These are phyloP conservation scores for Holcopasites calliopsidis DNA, from an alignment of 1,140 invertebrate genomes.

Conservation along the genomic window DNA sequence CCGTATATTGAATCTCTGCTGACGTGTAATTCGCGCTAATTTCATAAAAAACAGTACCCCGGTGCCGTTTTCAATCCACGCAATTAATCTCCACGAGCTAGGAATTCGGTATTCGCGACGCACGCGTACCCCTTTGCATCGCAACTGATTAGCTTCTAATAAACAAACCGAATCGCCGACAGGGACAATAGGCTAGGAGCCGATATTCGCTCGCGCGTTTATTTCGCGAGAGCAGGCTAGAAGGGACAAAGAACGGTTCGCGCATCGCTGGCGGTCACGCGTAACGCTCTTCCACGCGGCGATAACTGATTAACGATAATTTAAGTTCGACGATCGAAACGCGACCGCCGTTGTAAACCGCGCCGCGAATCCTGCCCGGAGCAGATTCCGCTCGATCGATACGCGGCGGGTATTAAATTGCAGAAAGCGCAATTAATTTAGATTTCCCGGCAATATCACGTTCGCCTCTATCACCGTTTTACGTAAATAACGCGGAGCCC, in stretches of 20 bases:
- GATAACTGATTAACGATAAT: conserved; percentile 34
- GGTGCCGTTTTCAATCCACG: too few species aligned
- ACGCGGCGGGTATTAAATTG: conserved; percentile 10
- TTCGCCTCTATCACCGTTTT: conserved; percentile 8
- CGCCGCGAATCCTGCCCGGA: background rate
- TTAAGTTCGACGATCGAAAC: conserved; percentile 13
- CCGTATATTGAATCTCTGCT: conserved; percentile 36
- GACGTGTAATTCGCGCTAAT: conserved; percentile 37
- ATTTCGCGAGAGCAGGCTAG: background rate
- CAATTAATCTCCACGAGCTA: too few species aligned
- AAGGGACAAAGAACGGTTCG: background rate
- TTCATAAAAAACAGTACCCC: too few species aligned
- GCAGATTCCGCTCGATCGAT: background rate
- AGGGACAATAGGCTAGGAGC: background rate
- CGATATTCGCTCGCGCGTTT: background rate
- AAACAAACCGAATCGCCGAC: background rate
- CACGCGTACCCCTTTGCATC: too few species aligned
- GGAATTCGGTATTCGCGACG: too few species aligned
- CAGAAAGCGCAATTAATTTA: conserved; percentile 31
- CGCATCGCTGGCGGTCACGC: background rate
- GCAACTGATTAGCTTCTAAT: background rate
- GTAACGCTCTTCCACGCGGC: too few species aligned
- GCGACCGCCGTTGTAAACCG: background rate
- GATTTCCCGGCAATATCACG: conserved; percentile 26
- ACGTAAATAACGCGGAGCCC: conserved; percentile 6